Evolutionary conservation across 1,140 invertebrate species (phyloP).

Genomic region (Drosophila asahinai): DNA sequence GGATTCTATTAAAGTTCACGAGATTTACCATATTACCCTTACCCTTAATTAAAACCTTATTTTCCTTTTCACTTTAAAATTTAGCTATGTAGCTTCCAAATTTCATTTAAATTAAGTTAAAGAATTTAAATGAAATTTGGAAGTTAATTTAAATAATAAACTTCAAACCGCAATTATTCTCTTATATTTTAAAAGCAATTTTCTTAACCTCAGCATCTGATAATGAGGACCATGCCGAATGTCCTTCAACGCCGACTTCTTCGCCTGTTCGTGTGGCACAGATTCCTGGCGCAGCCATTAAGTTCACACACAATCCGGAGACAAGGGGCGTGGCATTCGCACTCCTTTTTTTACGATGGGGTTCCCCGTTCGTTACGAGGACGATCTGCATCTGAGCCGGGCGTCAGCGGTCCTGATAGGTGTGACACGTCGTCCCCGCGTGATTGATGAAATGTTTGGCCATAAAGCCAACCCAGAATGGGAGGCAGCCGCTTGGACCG

Average conservation of each 20-base stretch:
- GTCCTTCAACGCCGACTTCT: constrained; percentile 15
- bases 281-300: constrained; percentile 54
- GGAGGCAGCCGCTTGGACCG: constrained; percentile 40
- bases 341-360: constrained; percentile 64
- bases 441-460: constrained; percentile 80
- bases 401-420: constrained; percentile 67
- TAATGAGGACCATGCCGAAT: constrained; percentile 22
- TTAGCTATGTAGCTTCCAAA: no score
- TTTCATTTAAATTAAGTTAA: not conserved
- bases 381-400: constrained; percentile 64
- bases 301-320: constrained; percentile 35
- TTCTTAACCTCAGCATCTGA: constrained; percentile 7
- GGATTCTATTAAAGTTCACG: no score
- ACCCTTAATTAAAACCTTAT: not conserved
- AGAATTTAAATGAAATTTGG: no score
- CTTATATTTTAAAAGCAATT: not conserved
- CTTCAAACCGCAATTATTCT: not conserved
- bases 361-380: constrained; percentile 38
- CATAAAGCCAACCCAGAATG: constrained; percentile 27
- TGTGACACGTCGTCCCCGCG: constrained; percentile 71
- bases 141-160: no score
- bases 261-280: constrained; percentile 58
- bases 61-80: not conserved
- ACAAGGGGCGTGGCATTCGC: constrained; percentile 58
- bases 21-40: not conserved